Conservation (phyloP, 2,113 vertebrate genomes). For the Sylvia atricapilla region DNA sequence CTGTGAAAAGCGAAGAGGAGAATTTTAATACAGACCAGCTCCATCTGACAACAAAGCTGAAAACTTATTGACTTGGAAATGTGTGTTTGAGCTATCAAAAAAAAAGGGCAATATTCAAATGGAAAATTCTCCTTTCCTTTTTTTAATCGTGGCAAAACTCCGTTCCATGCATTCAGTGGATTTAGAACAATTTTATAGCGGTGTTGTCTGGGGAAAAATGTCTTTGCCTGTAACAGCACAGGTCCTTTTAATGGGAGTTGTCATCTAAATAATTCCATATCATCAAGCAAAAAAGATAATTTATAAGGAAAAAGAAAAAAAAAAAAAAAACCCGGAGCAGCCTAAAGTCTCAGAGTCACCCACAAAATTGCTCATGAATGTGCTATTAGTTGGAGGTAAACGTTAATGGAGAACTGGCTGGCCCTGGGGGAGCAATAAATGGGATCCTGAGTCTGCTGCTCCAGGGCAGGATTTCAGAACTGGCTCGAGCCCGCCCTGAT, state of each 20-base stretch:
- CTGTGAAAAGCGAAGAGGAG: conserved; percentile 16
- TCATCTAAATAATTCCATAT: conserved; percentile 58
- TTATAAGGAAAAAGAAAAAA: conserved; percentile 8
- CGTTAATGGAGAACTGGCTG: conserved; percentile 52
- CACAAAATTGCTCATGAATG: conserved; percentile 66
- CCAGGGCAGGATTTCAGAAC: not conserved
- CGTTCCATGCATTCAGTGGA: not conserved
- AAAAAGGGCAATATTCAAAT: conserved; percentile 9
- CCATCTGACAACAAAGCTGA: not conserved
- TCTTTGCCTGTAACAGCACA: not conserved
- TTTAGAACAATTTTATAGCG: not conserved
- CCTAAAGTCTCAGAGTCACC: conserved; percentile 39
- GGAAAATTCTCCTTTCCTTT: not conserved
- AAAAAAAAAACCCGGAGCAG: not conserved
- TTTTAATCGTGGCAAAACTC: not conserved
- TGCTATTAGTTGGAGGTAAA: conserved; percentile 46
- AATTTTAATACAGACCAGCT: not conserved
- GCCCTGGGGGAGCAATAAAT: conserved; percentile 41
- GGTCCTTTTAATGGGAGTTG: conserved; percentile 31
- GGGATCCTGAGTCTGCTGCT: conserved; percentile 20
- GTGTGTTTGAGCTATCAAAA: conserved; percentile 7
- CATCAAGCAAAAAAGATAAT: conserved; percentile 25
- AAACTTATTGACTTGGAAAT: conserved; percentile 49
- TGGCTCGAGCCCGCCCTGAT: not conserved
- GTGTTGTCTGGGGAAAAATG: not conserved